Evolutionary conservation across 2,888 invertebrate genomes (phyloP).

Genomic region (Agrotis puta): DNA sequence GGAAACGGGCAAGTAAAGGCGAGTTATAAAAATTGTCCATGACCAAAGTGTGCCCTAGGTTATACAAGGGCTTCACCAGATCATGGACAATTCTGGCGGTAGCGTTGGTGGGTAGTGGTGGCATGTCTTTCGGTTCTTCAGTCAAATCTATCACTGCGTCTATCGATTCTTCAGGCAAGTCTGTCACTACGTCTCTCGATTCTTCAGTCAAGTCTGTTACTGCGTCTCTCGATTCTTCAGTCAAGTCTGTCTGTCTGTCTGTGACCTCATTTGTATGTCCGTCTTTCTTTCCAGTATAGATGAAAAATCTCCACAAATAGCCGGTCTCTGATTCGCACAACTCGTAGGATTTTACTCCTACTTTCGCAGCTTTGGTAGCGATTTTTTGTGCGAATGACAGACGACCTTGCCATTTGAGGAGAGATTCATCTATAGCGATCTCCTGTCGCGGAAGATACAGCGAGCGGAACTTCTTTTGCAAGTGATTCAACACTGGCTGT

Average conservation of each 20-base stretch:
- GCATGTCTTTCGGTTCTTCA: too few relatives aligned
- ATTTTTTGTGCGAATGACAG: conserved; percentile 4
- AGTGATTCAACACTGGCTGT: neutral
- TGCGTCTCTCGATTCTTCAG: neutral
- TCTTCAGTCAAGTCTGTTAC: neutral
- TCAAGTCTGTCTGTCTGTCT: neutral
- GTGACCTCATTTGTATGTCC: neutral
- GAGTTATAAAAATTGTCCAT: too few relatives aligned
- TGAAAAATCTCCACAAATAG: conserved; percentile 5
- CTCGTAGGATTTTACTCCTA: neutral
- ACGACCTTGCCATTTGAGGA: too few relatives aligned
- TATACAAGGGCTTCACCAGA: too few relatives aligned
- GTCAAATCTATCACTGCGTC: too few relatives aligned
- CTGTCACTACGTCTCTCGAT: too few relatives aligned
- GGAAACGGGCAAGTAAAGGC: too few relatives aligned
- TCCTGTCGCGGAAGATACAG: neutral
- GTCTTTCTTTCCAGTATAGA: neutral
- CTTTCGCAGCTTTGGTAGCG: neutral
- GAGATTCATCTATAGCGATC: neutral
- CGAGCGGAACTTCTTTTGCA: neutral
- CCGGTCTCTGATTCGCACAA: neutral
- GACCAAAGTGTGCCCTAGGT: too few relatives aligned
- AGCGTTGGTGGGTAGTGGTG: too few relatives aligned
- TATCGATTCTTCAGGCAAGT: too few relatives aligned
- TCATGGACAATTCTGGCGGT: too few relatives aligned